phyloP scores from a whole-genome alignment of 2,888 invertebrate genomes.

The Lysandra coridon region DNA sequence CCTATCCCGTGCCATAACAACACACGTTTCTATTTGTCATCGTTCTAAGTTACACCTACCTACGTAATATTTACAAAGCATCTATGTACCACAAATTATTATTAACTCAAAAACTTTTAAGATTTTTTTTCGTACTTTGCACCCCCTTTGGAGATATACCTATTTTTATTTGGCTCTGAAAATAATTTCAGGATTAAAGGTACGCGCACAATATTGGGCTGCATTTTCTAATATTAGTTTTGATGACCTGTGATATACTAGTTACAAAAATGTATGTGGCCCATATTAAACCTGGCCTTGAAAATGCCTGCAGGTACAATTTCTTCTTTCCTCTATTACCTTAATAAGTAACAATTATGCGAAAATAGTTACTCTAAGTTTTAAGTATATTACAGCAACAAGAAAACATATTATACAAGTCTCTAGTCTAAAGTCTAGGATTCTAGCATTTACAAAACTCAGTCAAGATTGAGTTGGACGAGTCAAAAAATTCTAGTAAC shows the following conservation, averaged over 20 bases:
- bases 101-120: no score
- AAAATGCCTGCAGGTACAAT: background rate
- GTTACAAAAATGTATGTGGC: background rate
- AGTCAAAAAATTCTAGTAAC: background rate
- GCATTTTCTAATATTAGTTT: no score
- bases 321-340: background rate
- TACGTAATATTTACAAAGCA: background rate
- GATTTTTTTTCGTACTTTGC: no score
- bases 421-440: background rate
- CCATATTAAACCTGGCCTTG: background rate
- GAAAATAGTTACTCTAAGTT: background rate
- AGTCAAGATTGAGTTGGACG: conserved; percentile 1
- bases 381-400: background rate
- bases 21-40: background rate
- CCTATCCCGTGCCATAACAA: background rate
- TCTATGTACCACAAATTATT: background rate
- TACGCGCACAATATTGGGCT: no score
- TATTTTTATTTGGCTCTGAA: no score
- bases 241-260: no score
- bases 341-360: background rate
- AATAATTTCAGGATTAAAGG: no score
- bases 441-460: conserved; percentile 5
- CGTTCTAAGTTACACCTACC: background rate
- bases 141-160: no score
- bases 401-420: conserved; percentile 8